Conservation (phyloP, 1,140 invertebrate species). For the Bombus sibiricus region DNA sequence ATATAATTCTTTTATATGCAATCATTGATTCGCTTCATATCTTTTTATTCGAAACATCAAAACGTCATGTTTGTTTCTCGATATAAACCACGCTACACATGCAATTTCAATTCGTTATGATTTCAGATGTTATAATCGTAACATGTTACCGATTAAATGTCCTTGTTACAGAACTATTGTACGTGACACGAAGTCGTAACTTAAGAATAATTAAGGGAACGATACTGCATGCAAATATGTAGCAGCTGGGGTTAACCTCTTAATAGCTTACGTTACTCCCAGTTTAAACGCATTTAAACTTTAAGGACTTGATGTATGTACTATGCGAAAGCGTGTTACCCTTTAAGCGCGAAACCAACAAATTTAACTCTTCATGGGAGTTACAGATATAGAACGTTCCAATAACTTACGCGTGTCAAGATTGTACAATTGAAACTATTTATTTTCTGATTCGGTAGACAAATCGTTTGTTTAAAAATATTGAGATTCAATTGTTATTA, state of each 20-base stretch:
- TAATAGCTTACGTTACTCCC: constrained; percentile 54
- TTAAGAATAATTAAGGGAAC: constrained; percentile 61
- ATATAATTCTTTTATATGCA: too few relatives aligned
- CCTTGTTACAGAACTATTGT: constrained; percentile 19
- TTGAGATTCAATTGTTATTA: neutral
- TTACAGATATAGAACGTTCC: constrained; percentile 4
- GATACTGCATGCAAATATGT: constrained; percentile 61
- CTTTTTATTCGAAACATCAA: too few relatives aligned
- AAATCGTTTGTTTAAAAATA: neutral
- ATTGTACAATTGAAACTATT: neutral
- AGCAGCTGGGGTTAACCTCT: constrained; percentile 58
- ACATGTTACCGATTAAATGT: constrained; percentile 35
- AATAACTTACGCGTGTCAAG: neutral
- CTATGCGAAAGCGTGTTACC: neutral
- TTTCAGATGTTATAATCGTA: neutral
- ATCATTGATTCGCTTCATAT: neutral
- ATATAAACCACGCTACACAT: neutral
- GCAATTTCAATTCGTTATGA: neutral
- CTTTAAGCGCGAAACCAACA: constrained; percentile 25
- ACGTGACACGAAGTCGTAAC: constrained; percentile 51
- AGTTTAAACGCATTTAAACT: constrained; percentile 59
- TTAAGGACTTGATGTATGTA: constrained; percentile 20
- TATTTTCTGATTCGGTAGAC: neutral
- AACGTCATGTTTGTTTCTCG: neutral
- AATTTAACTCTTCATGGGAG: neutral